phyloP scores from a whole-genome alignment of 2,797 vertebrate species.

The Malacoraja senta region DNA sequence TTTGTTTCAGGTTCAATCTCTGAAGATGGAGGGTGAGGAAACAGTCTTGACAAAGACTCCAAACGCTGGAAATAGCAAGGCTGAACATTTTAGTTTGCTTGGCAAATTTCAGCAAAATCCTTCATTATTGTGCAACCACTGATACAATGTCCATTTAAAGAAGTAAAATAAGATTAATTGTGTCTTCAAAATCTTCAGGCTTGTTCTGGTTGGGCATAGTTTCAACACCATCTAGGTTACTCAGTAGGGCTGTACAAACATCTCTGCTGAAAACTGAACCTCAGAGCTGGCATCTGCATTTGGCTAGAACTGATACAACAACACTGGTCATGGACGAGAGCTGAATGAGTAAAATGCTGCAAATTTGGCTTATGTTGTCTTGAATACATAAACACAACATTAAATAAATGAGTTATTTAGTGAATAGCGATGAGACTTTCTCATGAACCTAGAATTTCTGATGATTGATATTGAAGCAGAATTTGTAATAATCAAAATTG shows the following conservation, averaged over 20 bases:
- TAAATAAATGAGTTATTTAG: neutral
- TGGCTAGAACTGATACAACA: neutral
- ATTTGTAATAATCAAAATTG: neutral
- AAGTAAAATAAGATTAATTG: neutral
- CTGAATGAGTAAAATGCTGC: neutral
- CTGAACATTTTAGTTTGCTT: neutral
- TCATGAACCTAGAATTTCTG: too few relatives aligned
- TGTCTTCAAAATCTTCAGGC: neutral
- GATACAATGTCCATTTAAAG: neutral
- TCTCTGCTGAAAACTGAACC: neutral
- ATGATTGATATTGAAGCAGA: neutral
- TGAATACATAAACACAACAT: neutral
- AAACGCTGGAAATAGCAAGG: neutral
- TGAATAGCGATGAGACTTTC: neutral
- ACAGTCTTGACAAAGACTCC: neutral
- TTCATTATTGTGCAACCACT: neutral
- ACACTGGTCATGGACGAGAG: neutral
- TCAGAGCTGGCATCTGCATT: neutral
- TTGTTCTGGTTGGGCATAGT: neutral
- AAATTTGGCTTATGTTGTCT: neutral
- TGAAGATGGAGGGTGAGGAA: neutral
- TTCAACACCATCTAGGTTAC: neutral
- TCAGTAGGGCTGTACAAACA: neutral
- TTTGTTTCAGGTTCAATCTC: slow-evolving; percentile 9
- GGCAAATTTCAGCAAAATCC: neutral